Evolutionary conservation across 64 coral and sea anemone genomes (phyloP).

Genomic region (Actinia equina): DNA sequence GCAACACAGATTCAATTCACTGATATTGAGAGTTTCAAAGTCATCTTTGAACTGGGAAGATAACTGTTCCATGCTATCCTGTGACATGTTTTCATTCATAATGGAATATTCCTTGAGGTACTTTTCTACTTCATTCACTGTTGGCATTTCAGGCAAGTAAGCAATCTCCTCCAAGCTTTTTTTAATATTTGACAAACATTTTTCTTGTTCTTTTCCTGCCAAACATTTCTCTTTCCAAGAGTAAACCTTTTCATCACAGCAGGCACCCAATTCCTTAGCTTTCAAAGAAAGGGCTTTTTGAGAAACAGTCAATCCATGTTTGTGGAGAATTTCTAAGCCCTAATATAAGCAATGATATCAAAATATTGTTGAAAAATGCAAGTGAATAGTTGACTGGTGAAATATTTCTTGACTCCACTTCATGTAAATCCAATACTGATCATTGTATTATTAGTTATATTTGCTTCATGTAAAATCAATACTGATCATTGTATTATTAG

Average conservation of each 20-base stretch:
- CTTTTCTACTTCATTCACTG: neutral
- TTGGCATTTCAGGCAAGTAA: slow-evolving; percentile 20
- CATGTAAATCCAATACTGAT: too few relatives aligned
- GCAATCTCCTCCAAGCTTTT: neutral
- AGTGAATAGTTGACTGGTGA: too few relatives aligned
- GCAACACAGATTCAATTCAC: neutral
- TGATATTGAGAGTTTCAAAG: neutral
- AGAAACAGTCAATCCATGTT: slow-evolving; percentile 10
- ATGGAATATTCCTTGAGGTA: neutral
- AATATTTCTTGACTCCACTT: too few relatives aligned
- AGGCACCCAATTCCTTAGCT: slow-evolving; percentile 1
- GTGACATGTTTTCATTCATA: neutral
- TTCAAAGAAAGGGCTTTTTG: slow-evolving; percentile 12
- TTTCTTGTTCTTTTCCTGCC: neutral
- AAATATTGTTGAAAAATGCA: neutral
- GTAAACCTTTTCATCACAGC: neutral
- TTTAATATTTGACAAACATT: slow-evolving; percentile 3
- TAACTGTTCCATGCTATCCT: neutral
- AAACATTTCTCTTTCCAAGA: slow-evolving; percentile 4
- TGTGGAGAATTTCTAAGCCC: slow-evolving; percentile 13
- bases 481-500: too few relatives aligned
- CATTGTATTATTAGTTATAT: too few relatives aligned
- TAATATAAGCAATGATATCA: neutral
- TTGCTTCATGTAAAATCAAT: too few relatives aligned
- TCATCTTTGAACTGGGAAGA: neutral